Conservation (phyloP, 2,888 invertebrate species). For the Campaea margaritaria region DNA sequence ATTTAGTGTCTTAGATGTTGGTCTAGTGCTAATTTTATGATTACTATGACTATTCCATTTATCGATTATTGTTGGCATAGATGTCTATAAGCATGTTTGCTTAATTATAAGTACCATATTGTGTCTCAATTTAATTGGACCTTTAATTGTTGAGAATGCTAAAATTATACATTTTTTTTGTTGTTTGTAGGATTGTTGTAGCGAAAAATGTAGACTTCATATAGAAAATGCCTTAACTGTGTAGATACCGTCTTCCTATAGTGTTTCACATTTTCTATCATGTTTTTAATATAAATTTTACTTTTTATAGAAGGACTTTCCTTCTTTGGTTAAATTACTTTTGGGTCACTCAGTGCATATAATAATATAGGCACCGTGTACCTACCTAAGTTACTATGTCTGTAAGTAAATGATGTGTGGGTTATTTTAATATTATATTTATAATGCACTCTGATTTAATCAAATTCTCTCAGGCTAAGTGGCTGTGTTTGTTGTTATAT, state of each 20-base stretch:
- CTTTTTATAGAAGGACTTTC: neutral
- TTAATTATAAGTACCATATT: constrained; percentile 20
- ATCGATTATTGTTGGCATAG: constrained; percentile 3
- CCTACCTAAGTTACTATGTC: neutral
- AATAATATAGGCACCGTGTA: too few species aligned
- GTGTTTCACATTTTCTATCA: constrained; percentile 22
- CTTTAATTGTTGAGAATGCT: constrained; percentile 12
- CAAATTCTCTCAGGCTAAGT: constrained; percentile 19
- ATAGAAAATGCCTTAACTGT: constrained; percentile 23
- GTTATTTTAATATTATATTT: constrained; percentile 1
- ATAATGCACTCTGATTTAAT: constrained; percentile 3
- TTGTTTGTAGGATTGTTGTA: neutral
- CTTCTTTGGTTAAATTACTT: neutral
- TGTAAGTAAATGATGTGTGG: constrained; percentile 7
- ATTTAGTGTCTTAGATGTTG: constrained; percentile 34
- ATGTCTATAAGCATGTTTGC: constrained; percentile 20
- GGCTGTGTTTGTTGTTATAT: constrained; percentile 44
- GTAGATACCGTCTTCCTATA: constrained; percentile 31
- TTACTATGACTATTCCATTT: neutral
- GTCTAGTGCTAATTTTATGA: neutral
- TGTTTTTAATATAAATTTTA: neutral
- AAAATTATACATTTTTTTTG: constrained; percentile 3
- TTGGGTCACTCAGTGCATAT: too few species aligned
- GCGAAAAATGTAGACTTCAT: neutral
- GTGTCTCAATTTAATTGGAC: constrained; percentile 37